These are phyloP conservation scores for Pollimyrus isidori DNA, from an alignment of 2,113 vertebrate species.

Conservation along the genomic window DNA sequence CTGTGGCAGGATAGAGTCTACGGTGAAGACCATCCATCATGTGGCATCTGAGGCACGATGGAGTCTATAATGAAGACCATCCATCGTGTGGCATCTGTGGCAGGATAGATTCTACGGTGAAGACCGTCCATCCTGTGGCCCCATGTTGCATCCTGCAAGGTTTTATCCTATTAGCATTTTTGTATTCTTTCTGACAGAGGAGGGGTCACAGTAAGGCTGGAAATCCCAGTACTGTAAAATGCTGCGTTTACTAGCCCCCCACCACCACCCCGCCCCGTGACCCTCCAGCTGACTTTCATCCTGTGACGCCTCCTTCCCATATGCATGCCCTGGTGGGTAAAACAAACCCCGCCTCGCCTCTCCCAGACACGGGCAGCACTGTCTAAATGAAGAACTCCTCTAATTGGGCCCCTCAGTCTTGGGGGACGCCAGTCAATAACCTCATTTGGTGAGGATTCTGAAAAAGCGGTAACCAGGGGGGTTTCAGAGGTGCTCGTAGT, in stretches of 20 bases:
- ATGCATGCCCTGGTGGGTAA: background rate
- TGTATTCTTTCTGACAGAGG: background rate
- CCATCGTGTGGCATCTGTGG: background rate
- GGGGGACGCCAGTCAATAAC: conserved; percentile 19
- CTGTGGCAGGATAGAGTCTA: too few relatives aligned
- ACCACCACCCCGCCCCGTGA: background rate
- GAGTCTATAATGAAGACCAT: background rate
- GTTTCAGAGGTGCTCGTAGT: conserved; percentile 32
- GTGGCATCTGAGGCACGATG: background rate
- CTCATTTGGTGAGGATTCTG: conserved; percentile 17
- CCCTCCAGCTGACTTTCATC: conserved; percentile 22
- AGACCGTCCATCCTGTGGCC: background rate
- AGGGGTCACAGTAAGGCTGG: background rate
- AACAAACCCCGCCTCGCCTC: background rate
- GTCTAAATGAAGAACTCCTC: conserved; percentile 31
- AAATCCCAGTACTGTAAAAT: background rate
- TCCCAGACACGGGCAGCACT: background rate
- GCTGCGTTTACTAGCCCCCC: background rate
- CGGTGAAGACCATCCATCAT: background rate
- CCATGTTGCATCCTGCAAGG: background rate
- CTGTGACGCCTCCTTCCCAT: background rate
- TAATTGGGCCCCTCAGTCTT: conserved; percentile 23
- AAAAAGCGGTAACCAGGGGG: conserved; percentile 20
- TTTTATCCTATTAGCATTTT: background rate
- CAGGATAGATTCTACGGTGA: background rate